Evolutionary conservation across 2,113 vertebrate species (phyloP), one percentile per base, ranked within the genome.

Genomic region (Odontophorus gujanensis): DNA sequence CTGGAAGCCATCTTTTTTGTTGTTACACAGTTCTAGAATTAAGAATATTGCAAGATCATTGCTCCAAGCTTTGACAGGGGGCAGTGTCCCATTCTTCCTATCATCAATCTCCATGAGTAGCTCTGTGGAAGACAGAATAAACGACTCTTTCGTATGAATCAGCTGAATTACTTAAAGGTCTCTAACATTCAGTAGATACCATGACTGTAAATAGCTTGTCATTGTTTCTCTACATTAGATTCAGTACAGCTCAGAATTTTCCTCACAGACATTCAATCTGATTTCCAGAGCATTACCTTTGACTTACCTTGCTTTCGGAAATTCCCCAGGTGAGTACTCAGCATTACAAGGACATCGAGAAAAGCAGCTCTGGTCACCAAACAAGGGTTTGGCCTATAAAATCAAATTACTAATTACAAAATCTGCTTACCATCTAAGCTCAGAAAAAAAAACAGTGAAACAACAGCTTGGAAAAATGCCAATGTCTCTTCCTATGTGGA

Each of bases 361-460:
- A 96, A 98, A 17, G 98, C 98, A 81, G 98, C 98, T 98, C 99
- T 98, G 81, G 99, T 99, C 95, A 99, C 98, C 92, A 98, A 96
- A 96, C 99, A 99, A 55, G 97, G 96, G 95, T 99, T 99, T 85
- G 96, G 92, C 92, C 99, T 99, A 92, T 42, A 96, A 96, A 93
- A 85, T 8, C 68, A 94, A 87, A 95, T 93, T 73, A 94, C 58
- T 85, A 9, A 76, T 51, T 72, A 76, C 74, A 55, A 91, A 72
- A 89, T 69, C 14, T 10, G 34, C 66, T 11, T 26, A 92, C 67
- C 17, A 21, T 26, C 36, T 53, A 71, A 5, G 4, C 68, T 74
- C 40, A 86, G 76, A 45, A 53, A 53, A 92, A 73, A 26, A 62
- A 12, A 30, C 28, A 63, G 34, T n/a, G 47, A 72, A 84, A 63